Evolutionary conservation across 2,113 vertebrate species (phyloP).

Genomic region (Cyprinodon tularosa): DNA sequence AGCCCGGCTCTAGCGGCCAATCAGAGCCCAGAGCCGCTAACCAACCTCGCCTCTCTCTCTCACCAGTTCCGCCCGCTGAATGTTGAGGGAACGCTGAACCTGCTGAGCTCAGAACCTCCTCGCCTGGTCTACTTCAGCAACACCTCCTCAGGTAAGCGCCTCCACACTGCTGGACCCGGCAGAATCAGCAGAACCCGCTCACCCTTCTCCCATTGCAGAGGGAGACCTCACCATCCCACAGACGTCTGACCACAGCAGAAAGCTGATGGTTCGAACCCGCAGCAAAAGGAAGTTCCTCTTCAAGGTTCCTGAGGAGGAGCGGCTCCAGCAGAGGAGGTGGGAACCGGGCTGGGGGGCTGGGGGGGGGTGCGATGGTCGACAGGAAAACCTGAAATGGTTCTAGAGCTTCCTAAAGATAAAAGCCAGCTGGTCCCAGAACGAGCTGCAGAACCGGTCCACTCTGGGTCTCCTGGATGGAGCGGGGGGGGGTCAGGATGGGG

Average conservation of each 20-base stretch:
- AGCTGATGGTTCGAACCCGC: slow-evolving; percentile 94
- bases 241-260: slow-evolving; percentile 92
- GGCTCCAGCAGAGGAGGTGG: slow-evolving; percentile 90
- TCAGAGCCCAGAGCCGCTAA: neutral
- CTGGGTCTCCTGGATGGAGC: no score
- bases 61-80: slow-evolving; percentile 92
- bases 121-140: slow-evolving; percentile 93
- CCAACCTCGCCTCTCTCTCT: neutral
- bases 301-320: slow-evolving; percentile 93
- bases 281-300: slow-evolving; percentile 97
- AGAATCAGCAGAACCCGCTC: neutral
- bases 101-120: slow-evolving; percentile 89
- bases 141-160: slow-evolving; percentile 82
- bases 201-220: slow-evolving; percentile 56
- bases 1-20: neutral
- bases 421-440: no score
- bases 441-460: no score
- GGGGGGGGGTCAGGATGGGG: no score
- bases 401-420: no score
- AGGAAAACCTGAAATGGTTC: no score
- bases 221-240: slow-evolving; percentile 90
- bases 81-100: slow-evolving; percentile 89
- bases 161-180: neutral
- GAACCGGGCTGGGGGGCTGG: no score
- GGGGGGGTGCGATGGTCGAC: no score